Evolutionary conservation across 2,113 vertebrate genomes (phyloP).

Genomic region (Porphyrio hochstetteri): DNA sequence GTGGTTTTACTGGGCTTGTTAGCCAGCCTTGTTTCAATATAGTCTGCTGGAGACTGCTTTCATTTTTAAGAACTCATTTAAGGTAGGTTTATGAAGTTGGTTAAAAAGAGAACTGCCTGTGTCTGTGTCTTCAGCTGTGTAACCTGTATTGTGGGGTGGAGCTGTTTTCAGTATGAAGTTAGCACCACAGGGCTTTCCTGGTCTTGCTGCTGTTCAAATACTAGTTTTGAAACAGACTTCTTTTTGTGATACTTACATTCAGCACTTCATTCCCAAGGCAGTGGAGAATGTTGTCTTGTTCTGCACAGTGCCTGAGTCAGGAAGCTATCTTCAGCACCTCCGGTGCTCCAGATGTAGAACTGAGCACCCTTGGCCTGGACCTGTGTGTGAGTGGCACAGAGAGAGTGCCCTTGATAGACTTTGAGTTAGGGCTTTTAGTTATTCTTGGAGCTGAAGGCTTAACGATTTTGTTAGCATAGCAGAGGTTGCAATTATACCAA

Average conservation of each 20-base stretch:
- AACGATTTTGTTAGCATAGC: neutral
- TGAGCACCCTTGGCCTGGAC: neutral
- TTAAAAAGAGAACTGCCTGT: neutral
- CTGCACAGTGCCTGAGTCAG: neutral
- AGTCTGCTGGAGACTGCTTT: neutral
- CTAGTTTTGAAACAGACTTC: neutral
- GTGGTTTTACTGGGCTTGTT: neutral
- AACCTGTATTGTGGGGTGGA: fast-evolving
- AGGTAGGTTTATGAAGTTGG: neutral
- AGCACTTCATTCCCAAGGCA: neutral
- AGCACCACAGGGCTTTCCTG: neutral
- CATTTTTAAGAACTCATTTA: neutral
- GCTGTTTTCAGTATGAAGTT: neutral
- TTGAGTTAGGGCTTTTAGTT: neutral
- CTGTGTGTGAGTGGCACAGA: neutral
- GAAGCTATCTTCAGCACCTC: fast-evolving
- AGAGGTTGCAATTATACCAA: neutral
- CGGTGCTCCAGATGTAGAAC: neutral
- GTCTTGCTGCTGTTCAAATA: neutral
- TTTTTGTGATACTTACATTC: neutral
- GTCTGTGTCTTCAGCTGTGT: neutral
- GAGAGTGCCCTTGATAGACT: neutral
- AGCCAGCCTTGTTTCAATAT: neutral
- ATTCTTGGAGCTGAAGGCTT: neutral
- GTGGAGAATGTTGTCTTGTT: neutral